Evolutionary conservation across 1,140 invertebrate genomes (phyloP).

Genomic region (Drosophila teissieri): DNA sequence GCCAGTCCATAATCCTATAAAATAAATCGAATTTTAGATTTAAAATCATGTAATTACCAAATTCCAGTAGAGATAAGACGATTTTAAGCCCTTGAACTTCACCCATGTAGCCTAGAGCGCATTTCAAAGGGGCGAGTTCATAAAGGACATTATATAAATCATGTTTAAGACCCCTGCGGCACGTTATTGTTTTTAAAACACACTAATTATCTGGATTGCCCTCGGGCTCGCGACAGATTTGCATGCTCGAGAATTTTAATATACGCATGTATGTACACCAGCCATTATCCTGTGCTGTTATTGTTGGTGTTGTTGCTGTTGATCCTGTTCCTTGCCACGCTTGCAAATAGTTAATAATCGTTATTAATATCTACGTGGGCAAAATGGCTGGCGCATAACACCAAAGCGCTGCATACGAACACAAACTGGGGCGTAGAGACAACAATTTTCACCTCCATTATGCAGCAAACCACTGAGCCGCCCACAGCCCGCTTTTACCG

Average conservation of each 20-base stretch:
- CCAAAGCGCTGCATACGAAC: slow-evolving; percentile 38
- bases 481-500: background rate
- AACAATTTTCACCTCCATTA: slow-evolving; percentile 50
- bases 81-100: background rate
- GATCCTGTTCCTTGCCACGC: slow-evolving; percentile 14
- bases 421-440: slow-evolving; percentile 20
- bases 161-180: background rate
- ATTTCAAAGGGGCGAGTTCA: background rate
- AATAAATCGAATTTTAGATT: background rate
- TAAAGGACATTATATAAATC: slow-evolving; percentile 7
- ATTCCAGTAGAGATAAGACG: background rate
- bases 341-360: slow-evolving; percentile 64
- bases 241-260: slow-evolving; percentile 35
- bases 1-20: background rate
- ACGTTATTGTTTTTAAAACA: slow-evolving; percentile 38
- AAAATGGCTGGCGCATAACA: slow-evolving; percentile 41
- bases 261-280: slow-evolving; percentile 15
- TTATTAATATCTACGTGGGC: slow-evolving; percentile 63
- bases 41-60: background rate
- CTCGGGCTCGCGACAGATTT: slow-evolving; percentile 16
- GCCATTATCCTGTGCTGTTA: slow-evolving; percentile 17
- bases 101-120: background rate
- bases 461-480: slow-evolving; percentile 39
- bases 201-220: slow-evolving; percentile 23
- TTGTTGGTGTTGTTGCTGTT: background rate